Conservation (phyloP, 2,113 vertebrate species). For the Philantomba maxwellii region DNA sequence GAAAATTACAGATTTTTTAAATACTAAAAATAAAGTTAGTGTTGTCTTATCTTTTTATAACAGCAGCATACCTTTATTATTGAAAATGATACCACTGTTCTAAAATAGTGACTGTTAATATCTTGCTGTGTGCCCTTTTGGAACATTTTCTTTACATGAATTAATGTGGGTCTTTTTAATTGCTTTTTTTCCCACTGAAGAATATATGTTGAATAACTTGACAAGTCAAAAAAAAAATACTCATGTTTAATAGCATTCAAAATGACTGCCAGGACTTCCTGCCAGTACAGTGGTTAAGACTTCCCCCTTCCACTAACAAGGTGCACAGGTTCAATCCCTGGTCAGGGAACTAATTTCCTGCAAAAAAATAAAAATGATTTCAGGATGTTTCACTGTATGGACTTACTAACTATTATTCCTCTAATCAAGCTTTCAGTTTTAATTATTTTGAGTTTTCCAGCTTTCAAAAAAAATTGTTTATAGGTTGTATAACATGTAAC, state of each 20-base stretch:
- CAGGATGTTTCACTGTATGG: not conserved
- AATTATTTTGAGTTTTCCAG: not conserved
- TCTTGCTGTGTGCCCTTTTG: not conserved
- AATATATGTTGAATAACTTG: not conserved
- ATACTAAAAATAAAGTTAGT: not conserved
- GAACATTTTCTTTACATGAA: not conserved
- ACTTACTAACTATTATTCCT: not conserved
- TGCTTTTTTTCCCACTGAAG: not conserved
- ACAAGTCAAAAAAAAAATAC: not conserved
- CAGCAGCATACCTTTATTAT: not conserved
- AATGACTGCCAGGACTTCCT: not conserved
- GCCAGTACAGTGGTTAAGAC: not conserved
- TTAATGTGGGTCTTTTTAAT: not conserved
- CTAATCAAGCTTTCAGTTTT: not conserved
- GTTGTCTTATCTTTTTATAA: not conserved
- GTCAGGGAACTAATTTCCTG: not conserved
- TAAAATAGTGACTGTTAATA: not conserved
- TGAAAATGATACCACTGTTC: not conserved
- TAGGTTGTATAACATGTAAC: not conserved
- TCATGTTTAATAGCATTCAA: not conserved
- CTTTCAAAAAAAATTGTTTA: not conserved
- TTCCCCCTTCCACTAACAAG: not conserved
- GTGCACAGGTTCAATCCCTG: not conserved
- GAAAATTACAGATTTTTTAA: not conserved
- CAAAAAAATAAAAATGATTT: not conserved